Conservation (phyloP, 1,140 invertebrate genomes). For the Druon quercuslanigerum region DNA sequence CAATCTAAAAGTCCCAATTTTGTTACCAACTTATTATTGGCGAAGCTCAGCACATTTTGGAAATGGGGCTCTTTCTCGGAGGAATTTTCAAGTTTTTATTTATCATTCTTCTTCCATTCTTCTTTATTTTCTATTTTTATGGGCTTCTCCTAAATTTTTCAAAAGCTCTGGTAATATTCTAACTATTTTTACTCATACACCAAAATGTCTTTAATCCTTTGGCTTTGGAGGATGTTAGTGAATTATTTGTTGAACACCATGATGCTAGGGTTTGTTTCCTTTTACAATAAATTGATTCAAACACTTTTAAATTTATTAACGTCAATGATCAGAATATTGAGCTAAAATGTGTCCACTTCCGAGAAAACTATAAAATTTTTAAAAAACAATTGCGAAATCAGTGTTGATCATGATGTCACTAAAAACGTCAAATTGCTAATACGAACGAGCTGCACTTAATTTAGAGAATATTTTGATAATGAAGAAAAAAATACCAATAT, state of each 20-base stretch:
- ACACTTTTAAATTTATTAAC: conserved; percentile 4
- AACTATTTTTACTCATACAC: conserved; percentile 31
- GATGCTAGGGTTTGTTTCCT: neutral
- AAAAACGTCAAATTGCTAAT: too few species aligned
- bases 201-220: neutral
- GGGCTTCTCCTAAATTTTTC: conserved; percentile 36
- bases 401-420: neutral
- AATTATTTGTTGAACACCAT: neutral
- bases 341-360: neutral
- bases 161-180: conserved; percentile 32
- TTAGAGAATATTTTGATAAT: too few species aligned
- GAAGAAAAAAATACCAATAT: too few species aligned
- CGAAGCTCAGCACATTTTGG: conserved; percentile 29
- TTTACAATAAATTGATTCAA: neutral
- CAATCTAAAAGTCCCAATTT: neutral
- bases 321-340: neutral
- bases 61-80: conserved; percentile 40
- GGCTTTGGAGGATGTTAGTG: neutral
- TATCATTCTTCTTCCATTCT: conserved; percentile 45
- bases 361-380: neutral
- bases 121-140: conserved; percentile 48
- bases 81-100: conserved; percentile 39
- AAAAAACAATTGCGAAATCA: conserved; percentile 18
- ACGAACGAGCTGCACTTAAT: too few species aligned
- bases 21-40: conserved; percentile 28